Conservation (phyloP, 1,140 invertebrate genomes). For the Apis laboriosa region DNA sequence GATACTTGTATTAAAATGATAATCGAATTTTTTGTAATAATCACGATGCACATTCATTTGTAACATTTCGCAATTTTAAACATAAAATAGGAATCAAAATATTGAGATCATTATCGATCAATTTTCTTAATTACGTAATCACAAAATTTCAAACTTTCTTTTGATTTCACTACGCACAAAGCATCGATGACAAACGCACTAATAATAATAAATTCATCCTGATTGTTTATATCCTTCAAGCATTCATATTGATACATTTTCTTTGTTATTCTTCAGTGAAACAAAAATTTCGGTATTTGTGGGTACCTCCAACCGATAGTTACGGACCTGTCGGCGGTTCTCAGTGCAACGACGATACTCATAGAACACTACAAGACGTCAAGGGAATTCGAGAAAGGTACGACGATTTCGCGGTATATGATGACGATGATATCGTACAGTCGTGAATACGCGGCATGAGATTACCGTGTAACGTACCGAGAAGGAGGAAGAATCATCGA, state of each 20-base stretch:
- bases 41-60: background rate
- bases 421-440: background rate
- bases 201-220: background rate
- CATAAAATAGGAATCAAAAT: background rate
- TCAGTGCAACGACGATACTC: constrained; percentile 12
- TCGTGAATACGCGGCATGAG: background rate
- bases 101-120: constrained; percentile 9
- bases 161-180: background rate
- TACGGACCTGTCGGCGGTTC: constrained; percentile 9
- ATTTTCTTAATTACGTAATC: background rate
- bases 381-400: constrained; percentile 3
- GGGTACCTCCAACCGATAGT: background rate
- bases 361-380: constrained; percentile 11
- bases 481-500: constrained; percentile 9
- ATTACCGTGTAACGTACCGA: background rate
- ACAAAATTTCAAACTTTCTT: background rate
- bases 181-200: no score
- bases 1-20: background rate
- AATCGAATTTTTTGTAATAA: background rate
- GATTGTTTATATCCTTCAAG: background rate
- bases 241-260: background rate
- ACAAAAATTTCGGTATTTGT: background rate
- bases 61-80: background rate
- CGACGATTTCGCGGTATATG: background rate
- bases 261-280: background rate